These are phyloP conservation scores for Toxotes jaculatrix DNA, from an alignment of 2,113 vertebrate species.

Conservation along the genomic window DNA sequence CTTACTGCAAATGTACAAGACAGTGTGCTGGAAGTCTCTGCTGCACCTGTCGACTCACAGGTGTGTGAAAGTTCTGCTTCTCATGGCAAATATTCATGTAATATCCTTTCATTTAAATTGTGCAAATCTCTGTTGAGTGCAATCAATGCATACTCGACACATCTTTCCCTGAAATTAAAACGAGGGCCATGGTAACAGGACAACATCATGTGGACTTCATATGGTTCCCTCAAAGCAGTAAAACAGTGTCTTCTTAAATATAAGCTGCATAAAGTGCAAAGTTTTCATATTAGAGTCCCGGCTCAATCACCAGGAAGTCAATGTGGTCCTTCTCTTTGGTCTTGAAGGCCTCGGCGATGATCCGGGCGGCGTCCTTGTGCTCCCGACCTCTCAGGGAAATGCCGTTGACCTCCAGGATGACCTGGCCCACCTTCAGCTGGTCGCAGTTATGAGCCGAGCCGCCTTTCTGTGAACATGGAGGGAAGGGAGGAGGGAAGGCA, in stretches of 20 bases:
- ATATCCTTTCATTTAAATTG: constrained; percentile 22
- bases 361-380: constrained; percentile 89
- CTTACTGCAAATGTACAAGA: too few species aligned
- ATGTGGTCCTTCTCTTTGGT: constrained; percentile 92
- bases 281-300: constrained; percentile 40
- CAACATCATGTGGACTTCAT: constrained; percentile 3
- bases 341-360: constrained; percentile 96
- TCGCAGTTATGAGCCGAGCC: constrained; percentile 92
- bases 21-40: too few species aligned
- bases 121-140: constrained; percentile 54
- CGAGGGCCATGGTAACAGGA: constrained; percentile 3
- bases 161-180: constrained; percentile 32
- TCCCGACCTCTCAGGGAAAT: constrained; percentile 88
- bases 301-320: constrained; percentile 91
- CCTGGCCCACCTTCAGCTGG: constrained; percentile 93
- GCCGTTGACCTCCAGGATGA: constrained; percentile 94
- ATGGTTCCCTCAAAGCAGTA: neutral
- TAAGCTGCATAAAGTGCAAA: constrained; percentile 34
- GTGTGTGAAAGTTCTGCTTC: too few species aligned
- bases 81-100: neutral
- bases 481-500: neutral
- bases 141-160: constrained; percentile 17
- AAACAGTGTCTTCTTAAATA: constrained; percentile 15
- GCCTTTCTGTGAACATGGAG: constrained; percentile 83
- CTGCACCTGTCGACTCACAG: too few species aligned